Evolutionary conservation across 2,888 invertebrate species (phyloP), one percentile per base, ranked within the genome.

Genomic region (Psococerastis gibbosa): DNA sequence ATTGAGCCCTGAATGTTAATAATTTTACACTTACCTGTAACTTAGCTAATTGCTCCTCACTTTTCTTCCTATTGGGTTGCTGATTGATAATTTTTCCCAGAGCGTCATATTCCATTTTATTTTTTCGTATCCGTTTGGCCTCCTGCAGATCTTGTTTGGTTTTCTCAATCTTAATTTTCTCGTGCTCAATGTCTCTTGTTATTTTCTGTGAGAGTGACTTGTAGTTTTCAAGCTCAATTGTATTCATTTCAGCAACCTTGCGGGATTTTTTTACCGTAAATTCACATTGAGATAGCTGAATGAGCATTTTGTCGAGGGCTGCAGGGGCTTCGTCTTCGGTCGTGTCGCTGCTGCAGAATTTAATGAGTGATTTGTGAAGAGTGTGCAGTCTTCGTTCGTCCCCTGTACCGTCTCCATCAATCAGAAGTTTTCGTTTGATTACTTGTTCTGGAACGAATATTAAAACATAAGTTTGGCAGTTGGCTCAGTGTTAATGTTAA

Each of bases 331-430:
- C 78, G 52, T 74, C 71, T 1, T 70, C 62, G 41, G 73, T 68
- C 41, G 77, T 74, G 45, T 78, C 77, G 42, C 69, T 68, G 53
- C 75, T 76, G 44, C 76, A 75, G 81, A 81, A 85, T 63, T 83
- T 85, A 35, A 80, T 73, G 46, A 84, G 71, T 17, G 80, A 78
- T 64, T 88, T 89, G 8, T 91, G 62, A 15, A 94, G 65, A 45
- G 81, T 76, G 57, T 84, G 88, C 16, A 95, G 68, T 46, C 91
- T 68, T 45, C 92, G 71, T 57, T 97, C 95, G 57, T 97, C 97
- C 16, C 92, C 94, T 8, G 87, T 89, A 5, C 95, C 95, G 67
- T 97, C 95, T 13, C 95, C 97, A 60, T 97, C 97, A 54, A 95
- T 89, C 22, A 95, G 63, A 32, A 97, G 66, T 49, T 92, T 73